These are phyloP conservation scores for Vespertilio murinus DNA, from an alignment of 2,797 vertebrate species.

Conservation along the genomic window DNA sequence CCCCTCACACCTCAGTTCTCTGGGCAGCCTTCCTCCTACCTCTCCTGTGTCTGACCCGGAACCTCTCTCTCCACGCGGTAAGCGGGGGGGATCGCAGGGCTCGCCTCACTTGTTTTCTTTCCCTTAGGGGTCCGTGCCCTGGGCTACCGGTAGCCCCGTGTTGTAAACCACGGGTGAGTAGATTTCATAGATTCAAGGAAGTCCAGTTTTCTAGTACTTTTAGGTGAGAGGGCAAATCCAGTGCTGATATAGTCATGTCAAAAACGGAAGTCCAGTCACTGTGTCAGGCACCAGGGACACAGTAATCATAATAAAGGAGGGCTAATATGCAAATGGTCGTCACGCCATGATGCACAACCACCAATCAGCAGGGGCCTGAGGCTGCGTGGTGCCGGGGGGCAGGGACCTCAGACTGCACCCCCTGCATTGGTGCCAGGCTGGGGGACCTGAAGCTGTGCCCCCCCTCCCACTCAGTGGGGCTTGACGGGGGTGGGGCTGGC, in stretches of 20 bases:
- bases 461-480: too few relatives aligned
- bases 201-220: not conserved
- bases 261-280: not conserved
- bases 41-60: not conserved
- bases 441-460: too few relatives aligned
- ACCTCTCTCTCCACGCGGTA: not conserved
- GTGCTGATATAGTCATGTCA: not conserved
- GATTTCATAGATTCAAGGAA: not conserved
- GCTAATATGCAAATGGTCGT: too few relatives aligned
- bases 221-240: not conserved
- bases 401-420: too few relatives aligned
- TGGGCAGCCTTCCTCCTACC: not conserved
- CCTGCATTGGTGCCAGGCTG: too few relatives aligned
- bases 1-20: not conserved
- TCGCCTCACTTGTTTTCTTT: not conserved
- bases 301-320: too few relatives aligned
- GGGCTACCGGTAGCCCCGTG: not conserved
- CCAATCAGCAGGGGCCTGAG: too few relatives aligned
- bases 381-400: too few relatives aligned
- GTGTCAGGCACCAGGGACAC: not conserved
- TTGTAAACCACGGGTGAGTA: not conserved
- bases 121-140: not conserved
- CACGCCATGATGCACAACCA: too few relatives aligned
- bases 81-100: fast-evolving
- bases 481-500: too few relatives aligned